phyloP scores from a whole-genome alignment of 2,888 invertebrate species.

The Terebella lapidaria region DNA sequence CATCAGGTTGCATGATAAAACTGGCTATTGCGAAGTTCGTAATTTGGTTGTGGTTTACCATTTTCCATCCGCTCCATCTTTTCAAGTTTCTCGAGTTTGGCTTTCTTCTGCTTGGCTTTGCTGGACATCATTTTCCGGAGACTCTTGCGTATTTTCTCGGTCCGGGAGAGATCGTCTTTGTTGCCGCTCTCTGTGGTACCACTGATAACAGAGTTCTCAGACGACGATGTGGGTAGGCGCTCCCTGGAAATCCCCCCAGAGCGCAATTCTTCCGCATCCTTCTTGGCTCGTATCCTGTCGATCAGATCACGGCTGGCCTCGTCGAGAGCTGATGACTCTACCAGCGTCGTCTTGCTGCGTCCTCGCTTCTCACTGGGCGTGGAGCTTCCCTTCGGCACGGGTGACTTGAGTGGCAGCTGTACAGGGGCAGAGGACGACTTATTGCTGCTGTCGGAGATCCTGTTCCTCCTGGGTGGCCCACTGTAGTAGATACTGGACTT shows the following conservation, averaged over 20 bases:
- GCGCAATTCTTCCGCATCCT: constrained; percentile 2
- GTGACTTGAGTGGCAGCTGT: not conserved
- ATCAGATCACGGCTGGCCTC: not conserved
- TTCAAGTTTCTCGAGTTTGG: not conserved
- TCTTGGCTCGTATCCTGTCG: not conserved
- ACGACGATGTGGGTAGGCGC: constrained; percentile 12
- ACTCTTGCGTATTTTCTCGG: constrained; percentile 26
- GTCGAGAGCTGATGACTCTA: not conserved
- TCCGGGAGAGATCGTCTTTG: constrained; percentile 22
- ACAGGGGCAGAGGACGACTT: not conserved
- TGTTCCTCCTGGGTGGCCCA: not conserved
- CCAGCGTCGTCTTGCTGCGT: not conserved
- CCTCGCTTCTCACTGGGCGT: not conserved
- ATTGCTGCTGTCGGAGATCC: not conserved
- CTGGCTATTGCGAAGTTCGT: too few relatives aligned
- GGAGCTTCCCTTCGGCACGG: not conserved
- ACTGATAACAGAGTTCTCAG: constrained; percentile 17
- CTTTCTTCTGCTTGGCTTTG: constrained; percentile 6
- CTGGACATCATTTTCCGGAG: constrained; percentile 22
- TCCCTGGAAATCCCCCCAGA: constrained; percentile 1
- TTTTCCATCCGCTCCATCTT: too few relatives aligned
- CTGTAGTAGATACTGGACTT: constrained; percentile 28
- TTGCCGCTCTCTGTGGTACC: not conserved
- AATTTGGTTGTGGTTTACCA: too few relatives aligned
- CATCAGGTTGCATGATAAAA: too few relatives aligned